Conservation (phyloP, 1,140 invertebrate genomes). For the Cotesia glomerata region DNA sequence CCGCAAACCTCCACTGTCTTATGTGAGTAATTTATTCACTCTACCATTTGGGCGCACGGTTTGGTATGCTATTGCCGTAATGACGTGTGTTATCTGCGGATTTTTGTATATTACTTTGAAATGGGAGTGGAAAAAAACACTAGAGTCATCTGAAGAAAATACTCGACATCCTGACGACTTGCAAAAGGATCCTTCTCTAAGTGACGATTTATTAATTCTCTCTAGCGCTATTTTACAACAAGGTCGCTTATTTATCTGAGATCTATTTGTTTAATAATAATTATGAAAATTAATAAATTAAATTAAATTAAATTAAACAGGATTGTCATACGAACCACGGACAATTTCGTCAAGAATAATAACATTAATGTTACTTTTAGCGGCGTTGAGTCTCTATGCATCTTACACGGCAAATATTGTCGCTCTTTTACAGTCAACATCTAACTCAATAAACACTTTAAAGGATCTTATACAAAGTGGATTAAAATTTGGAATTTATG, state of each 20-base stretch:
- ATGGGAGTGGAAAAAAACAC: constrained; percentile 50
- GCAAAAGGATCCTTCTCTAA: constrained; percentile 34
- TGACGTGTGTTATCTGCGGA: constrained; percentile 60
- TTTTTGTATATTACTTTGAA: constrained; percentile 57
- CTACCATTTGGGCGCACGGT: constrained; percentile 68
- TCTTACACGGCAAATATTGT: constrained; percentile 74
- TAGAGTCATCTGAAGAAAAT: background rate
- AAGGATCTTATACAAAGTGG: constrained; percentile 68
- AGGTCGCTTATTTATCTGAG: constrained; percentile 35
- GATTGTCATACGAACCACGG: constrained; percentile 45
- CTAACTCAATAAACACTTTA: constrained; percentile 66
- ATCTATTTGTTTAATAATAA: background rate
- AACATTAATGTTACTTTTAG: constrained; percentile 46
- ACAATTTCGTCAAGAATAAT: constrained; percentile 45
- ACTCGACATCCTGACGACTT: constrained; percentile 1
- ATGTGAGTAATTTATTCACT: constrained; percentile 69
- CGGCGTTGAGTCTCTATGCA: constrained; percentile 61
- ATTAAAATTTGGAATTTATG: constrained; percentile 67
- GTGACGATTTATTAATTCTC: constrained; percentile 48
- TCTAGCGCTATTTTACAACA: constrained; percentile 49
- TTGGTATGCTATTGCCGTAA: constrained; percentile 64
- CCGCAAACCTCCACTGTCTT: constrained; percentile 71
- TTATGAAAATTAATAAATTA: background rate
- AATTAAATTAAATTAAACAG: constrained; percentile 26
- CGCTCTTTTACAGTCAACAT: constrained; percentile 69